These are phyloP conservation scores for Tringa solitaria DNA, from an alignment of 2,113 vertebrate genomes.

Conservation along the genomic window DNA sequence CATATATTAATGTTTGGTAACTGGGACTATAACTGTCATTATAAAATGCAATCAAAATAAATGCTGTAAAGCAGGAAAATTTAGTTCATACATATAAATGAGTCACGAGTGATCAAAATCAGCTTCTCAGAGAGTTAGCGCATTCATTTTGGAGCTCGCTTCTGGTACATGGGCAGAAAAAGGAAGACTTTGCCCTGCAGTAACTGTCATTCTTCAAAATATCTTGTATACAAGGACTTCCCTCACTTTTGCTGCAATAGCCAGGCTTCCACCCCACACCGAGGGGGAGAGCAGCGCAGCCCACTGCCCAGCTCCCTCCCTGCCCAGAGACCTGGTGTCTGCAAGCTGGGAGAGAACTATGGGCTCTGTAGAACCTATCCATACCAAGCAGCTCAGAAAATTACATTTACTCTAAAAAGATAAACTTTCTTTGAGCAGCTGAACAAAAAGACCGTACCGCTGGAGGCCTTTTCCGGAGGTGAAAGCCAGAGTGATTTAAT, in stretches of 20 bases:
- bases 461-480: background rate
- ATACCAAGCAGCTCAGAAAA: background rate
- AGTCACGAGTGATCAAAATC: background rate
- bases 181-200: background rate
- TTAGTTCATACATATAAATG: conserved; percentile 16
- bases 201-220: background rate
- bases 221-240: background rate
- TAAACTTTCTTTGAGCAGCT: background rate
- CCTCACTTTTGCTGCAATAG: background rate
- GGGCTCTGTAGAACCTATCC: background rate
- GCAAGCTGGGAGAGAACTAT: background rate
- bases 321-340: background rate
- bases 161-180: background rate
- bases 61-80: conserved; percentile 8
- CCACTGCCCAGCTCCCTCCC: background rate
- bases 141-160: background rate
- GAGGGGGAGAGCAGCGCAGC: background rate
- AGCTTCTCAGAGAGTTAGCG: background rate
- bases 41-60: conserved; percentile 27
- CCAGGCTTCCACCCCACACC: background rate
- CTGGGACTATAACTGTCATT: background rate
- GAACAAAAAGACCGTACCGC: background rate
- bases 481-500: background rate
- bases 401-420: background rate
- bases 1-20: conserved; percentile 14